A percentile compares a stretch with the other conserved stretches of the same genome.
These are phyloP conservation scores for Xyrichtys novacula DNA, from an alignment of 2,797 vertebrate genomes.

Conservation along the genomic window DNA sequence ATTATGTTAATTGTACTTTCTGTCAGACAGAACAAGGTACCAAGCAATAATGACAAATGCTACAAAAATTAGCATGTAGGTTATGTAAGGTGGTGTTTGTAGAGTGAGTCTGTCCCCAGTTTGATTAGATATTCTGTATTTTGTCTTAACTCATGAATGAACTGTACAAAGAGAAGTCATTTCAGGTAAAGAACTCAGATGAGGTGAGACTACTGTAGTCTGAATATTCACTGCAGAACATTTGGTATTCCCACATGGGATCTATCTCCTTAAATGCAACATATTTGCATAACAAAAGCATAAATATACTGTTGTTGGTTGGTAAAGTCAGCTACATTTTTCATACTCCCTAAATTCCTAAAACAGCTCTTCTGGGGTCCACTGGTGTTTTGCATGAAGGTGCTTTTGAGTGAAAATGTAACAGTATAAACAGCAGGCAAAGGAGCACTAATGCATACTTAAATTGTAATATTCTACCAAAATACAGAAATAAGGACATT, in stretches of 20 bases:
- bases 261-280: conserved; percentile 3
- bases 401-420: conserved; percentile 3
- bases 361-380: conserved; percentile 4
- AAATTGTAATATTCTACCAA: conserved; percentile 9
- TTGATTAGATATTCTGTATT: not conserved
- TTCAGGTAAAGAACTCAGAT: not conserved
- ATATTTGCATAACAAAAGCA: conserved; percentile 32
- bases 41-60: no score
- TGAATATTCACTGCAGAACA: conserved; percentile 10
- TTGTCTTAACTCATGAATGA: not conserved
- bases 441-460: conserved; percentile 11
- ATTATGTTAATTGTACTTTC: no score
- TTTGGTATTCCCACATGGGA: not conserved
- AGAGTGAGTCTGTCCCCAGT: not conserved
- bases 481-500: conserved; percentile 16
- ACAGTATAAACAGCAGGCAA: conserved; percentile 13
- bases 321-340: conserved; percentile 10
- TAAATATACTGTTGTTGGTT: not conserved
- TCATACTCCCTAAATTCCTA: not conserved
- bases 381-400: conserved; percentile 10
- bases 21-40: no score
- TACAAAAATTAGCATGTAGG: not conserved
- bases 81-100: not conserved
- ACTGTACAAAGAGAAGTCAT: not conserved
- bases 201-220: not conserved